Base-by-base conservation (phyloP, 1,140 invertebrate species). In the Drosophila hydei region DNA sequence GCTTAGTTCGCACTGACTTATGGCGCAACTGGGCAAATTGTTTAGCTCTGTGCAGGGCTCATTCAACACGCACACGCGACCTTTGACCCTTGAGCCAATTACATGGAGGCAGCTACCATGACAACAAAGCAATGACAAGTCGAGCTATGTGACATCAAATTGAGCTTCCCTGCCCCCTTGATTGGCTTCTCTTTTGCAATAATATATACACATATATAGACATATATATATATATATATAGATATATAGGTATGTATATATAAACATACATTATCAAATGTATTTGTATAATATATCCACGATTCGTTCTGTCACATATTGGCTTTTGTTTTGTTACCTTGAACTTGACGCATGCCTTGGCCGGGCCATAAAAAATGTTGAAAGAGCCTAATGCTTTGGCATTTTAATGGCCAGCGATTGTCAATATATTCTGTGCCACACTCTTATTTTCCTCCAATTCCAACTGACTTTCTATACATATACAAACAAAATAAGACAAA, bases 271-370 rank as follows among this genome's bases (percentile, higher is more conserved):
- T 42, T 16, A 16, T 42, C 38, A 42, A 8, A 2, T 18, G 16
- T 30, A 11, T 9, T 2, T 30, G 2, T 2, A 30, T 12, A 33
- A 33, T 33, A 33, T 12, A 33, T 33, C 30, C 9, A 33, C 9
- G 11, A 4, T 33, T 33, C 30, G 30, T 33, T 33, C 30, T 3
- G 11, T 33, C 30, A 33, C 30, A 33, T 33, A 33, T 43, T 14
- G 8, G 9, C 14, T 60, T 48, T 51, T 45, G 27, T 58, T 51
- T 51, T 59, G 45, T 47, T 72, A 67, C 69, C 69, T 67, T 67
- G 69, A 72, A 67, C 62, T 72, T 72, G 69, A 52, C 27, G 61
- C 52, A 65, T 71, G 68, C 40, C 68, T 71, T 51, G 52, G 61
- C 27, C 25, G 14, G 54, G 62, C 48, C 54, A 72, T 72, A 67